These are phyloP conservation scores for Odontocolon sp. DNA, from an alignment of 2,888 invertebrate genomes.

Conservation along the genomic window DNA sequence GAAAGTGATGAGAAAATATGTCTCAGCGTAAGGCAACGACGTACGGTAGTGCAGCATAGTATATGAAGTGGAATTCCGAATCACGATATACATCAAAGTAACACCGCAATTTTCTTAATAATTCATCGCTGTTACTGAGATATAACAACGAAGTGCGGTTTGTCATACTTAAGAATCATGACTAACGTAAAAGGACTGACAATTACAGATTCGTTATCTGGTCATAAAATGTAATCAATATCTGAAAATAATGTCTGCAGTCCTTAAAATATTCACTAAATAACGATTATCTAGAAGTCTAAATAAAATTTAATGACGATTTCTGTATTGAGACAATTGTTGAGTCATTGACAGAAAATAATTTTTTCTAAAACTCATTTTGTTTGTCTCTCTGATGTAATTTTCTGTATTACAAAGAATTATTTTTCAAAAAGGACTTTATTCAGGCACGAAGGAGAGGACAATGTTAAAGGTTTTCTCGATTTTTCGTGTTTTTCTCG, in stretches of 20 bases:
- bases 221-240: no score
- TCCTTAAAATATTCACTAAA: no score
- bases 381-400: not conserved
- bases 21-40: not conserved
- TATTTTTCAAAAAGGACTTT: not conserved
- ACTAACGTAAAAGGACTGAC: not conserved
- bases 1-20: not conserved
- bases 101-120: not conserved
- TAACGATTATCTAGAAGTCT: no score
- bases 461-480: not conserved
- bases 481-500: slow-evolving; percentile 16
- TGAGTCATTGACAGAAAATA: no score
- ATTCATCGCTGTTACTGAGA: not conserved
- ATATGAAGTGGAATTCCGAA: not conserved
- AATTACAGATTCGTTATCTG: no score
- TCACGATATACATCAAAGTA: not conserved
- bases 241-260: no score
- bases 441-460: not conserved
- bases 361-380: not conserved
- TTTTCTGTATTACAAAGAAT: no score
- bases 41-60: not conserved
- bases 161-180: not conserved
- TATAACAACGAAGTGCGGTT: not conserved
- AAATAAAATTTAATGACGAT: no score
- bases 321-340: no score